Evolutionary conservation across 2,888 invertebrate species (phyloP).

Genomic region (Agrochola circellaris): DNA sequence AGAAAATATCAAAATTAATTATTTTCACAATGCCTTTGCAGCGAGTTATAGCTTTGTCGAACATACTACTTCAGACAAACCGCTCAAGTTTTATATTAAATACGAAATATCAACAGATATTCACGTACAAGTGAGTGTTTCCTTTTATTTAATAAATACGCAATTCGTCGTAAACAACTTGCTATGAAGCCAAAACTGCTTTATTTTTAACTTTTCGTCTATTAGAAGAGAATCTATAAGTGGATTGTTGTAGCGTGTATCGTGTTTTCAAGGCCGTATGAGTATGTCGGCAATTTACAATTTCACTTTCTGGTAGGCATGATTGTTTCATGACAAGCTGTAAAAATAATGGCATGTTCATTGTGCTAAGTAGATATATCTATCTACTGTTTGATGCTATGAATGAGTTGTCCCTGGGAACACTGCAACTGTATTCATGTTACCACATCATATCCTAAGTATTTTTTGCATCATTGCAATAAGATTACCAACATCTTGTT

Average conservation of each 20-base stretch:
- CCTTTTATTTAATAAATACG: conserved; percentile 48
- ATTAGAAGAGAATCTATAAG: conserved; percentile 25
- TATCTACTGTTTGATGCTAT: not conserved
- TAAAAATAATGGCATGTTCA: not conserved
- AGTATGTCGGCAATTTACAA: not conserved
- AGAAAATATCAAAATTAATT: not conserved
- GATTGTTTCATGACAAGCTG: not conserved
- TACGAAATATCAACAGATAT: conserved; percentile 69
- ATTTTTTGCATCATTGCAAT: not conserved
- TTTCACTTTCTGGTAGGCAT: not conserved
- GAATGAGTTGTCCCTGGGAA: not conserved
- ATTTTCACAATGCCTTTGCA: conserved; percentile 74
- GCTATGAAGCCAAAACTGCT: conserved; percentile 59
- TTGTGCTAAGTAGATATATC: not conserved
- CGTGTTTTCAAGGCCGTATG: conserved; percentile 36
- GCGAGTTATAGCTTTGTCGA: conserved; percentile 74
- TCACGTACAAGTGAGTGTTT: conserved; percentile 72
- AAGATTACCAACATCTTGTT: not conserved
- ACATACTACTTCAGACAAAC: conserved; percentile 70
- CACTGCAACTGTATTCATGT: not conserved
- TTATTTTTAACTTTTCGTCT: conserved; percentile 57
- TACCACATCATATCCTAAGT: not conserved
- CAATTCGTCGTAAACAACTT: conserved; percentile 65
- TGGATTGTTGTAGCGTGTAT: conserved; percentile 11
- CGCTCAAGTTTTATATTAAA: conserved; percentile 70